These are phyloP conservation scores for Apostichopus parvimensis DNA, from an alignment of 35 echinoderm and acorn worm genomes.

Conservation along the genomic window DNA sequence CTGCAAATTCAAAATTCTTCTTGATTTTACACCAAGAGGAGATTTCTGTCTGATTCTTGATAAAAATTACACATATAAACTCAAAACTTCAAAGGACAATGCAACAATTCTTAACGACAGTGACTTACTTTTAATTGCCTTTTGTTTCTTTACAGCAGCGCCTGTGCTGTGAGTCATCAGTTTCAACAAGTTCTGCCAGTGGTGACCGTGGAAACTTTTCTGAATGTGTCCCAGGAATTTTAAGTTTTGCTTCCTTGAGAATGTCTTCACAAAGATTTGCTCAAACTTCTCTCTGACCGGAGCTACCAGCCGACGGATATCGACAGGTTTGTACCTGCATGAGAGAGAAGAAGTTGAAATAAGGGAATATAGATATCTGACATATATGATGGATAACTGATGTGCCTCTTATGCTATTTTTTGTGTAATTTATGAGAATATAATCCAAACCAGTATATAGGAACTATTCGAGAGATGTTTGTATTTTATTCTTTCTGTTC, in stretches of 20 bases:
- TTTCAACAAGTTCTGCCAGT: conserved; percentile 78
- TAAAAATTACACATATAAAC: background rate
- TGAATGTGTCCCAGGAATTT: conserved; percentile 92
- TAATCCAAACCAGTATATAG: too few relatives aligned
- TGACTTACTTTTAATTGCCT: conserved; percentile 7
- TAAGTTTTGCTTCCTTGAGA: conserved; percentile 70
- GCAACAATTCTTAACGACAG: too few relatives aligned
- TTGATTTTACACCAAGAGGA: too few relatives aligned
- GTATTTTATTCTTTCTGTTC: too few relatives aligned
- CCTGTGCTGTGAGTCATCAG: conserved; percentile 78
- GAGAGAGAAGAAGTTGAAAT: too few relatives aligned
- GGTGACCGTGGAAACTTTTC: conserved; percentile 62
- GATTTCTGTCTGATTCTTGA: too few relatives aligned
- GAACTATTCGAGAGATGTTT: too few relatives aligned
- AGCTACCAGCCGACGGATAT: conserved; percentile 75
- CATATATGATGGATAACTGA: too few relatives aligned
- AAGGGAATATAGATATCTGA: too few relatives aligned
- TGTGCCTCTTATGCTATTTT: too few relatives aligned
- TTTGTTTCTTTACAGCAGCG: conserved; percentile 58
- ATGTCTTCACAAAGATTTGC: conserved; percentile 30
- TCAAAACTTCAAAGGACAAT: background rate
- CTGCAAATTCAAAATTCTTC: too few relatives aligned
- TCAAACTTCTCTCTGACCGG: conserved; percentile 89
- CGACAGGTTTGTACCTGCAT: conserved; percentile 91
- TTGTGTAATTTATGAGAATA: too few relatives aligned